Base-by-base conservation (phyloP, 2,888 invertebrate species). In the Pilophorus perplexus region DNA sequence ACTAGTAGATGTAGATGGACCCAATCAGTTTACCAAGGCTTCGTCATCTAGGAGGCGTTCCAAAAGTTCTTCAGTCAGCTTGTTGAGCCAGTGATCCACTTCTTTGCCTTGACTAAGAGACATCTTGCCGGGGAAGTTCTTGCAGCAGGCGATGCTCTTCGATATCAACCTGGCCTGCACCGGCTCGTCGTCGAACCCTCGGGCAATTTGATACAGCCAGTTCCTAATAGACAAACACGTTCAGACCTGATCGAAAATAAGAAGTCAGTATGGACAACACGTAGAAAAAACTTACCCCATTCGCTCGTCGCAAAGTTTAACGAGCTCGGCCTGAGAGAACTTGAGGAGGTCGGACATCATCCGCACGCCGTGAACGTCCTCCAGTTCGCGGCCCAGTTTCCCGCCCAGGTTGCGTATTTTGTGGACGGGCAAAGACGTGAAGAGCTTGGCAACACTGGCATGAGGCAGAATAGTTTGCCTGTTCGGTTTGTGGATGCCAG, bases 121-220 rank as follows among this genome's bases (percentile, higher is more conserved):
- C 71, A 84, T 83, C 74, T 84, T 85, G 0, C 94, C 97, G 1
- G 86, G 85, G 76, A 98, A 96, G 74, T 91, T 91, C 79, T 98
- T 98, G 76, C 93, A 91, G 74, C 95, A 95, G 0, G 95, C 97
- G 72, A 98, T 93, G 60, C 95, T 95, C 78, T 96, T 95, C 0
- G 93, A 84, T 64, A 93, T 83, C 69, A 93, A 85, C 71, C 93
- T 84, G 0, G 87, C 84, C 67, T 84, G 87, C 0, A 98, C 97
- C 12, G 89, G 86, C 74, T 97, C 97, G 69, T 84, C 77, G 75
- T 97, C 94, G 64, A 90, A 84, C 1, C 97, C 97, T 69, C 88
- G 83, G 2, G 90, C 88, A 69, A 96, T 86, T 72, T 90, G 86
- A 76, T 88, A 89, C 27, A 96, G 75, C 93, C 93, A 96, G 2